Evolutionary conservation across 2,888 invertebrate species (phyloP).

Genomic region (Iphiclides podalirius): DNA sequence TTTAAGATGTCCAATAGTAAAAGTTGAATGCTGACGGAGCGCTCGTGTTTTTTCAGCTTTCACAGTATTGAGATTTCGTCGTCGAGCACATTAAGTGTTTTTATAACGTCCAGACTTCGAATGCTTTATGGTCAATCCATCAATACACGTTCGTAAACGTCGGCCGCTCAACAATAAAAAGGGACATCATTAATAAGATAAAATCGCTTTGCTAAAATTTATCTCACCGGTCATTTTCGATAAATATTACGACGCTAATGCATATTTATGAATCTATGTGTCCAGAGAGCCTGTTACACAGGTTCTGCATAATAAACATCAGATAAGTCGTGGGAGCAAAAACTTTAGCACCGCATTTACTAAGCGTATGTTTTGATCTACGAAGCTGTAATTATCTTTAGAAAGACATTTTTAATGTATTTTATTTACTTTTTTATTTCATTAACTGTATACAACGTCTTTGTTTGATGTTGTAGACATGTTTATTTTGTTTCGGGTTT

Average conservation of each 20-base stretch:
- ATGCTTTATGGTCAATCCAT: constrained; percentile 51
- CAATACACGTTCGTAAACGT: constrained; percentile 52
- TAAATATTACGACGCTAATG: constrained; percentile 8
- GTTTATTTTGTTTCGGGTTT: too few species aligned
- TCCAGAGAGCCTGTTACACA: constrained; percentile 14
- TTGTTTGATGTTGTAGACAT: too few species aligned
- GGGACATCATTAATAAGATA: constrained; percentile 43
- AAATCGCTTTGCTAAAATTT: constrained; percentile 37
- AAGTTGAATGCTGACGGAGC: background rate
- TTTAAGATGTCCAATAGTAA: background rate
- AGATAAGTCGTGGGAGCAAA: constrained; percentile 6
- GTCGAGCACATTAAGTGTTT: constrained; percentile 4
- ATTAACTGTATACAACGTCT: too few species aligned
- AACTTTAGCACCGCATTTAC: constrained; percentile 4
- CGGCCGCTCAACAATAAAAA: constrained; percentile 37
- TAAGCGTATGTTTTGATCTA: background rate
- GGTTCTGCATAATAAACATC: constrained; percentile 4
- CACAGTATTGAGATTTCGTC: background rate
- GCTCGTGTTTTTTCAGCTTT: background rate
- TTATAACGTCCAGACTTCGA: constrained; percentile 48
- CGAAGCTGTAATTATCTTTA: background rate
- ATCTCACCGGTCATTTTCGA: constrained; percentile 13
- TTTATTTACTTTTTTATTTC: too few species aligned
- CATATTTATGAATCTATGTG: constrained; percentile 18
- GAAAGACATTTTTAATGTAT: background rate